Percentiles rank a stretch among this genome's conserved stretches.
Evolutionary conservation across 92 coral and sea anemone genomes (phyloP).

Genomic region (Palythoa grandis): DNA sequence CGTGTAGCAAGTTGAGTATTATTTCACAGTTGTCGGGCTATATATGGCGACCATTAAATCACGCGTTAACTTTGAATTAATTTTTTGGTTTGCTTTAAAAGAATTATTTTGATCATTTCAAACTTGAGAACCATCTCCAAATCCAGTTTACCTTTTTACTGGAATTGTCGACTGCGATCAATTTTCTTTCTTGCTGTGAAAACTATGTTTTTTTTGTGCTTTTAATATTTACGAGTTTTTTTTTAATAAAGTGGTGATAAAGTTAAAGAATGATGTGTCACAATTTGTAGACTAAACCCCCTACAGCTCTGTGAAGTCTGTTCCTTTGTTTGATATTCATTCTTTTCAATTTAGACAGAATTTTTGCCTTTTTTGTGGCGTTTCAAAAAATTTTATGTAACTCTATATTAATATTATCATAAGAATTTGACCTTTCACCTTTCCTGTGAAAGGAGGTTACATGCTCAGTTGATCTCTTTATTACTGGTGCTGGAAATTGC

Average conservation of each 20-base stretch:
- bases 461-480: too few relatives aligned
- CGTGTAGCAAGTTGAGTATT: not conserved
- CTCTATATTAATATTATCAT: too few relatives aligned
- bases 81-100: not conserved
- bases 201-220: not conserved
- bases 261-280: too few relatives aligned
- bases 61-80: not conserved
- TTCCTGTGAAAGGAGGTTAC: too few relatives aligned
- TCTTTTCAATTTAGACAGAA: too few relatives aligned
- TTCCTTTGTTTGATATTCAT: not conserved
- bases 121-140: not conserved
- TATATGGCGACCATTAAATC: conserved; percentile 19
- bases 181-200: not conserved
- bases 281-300: too few relatives aligned
- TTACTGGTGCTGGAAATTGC: too few relatives aligned
- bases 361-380: too few relatives aligned
- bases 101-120: not conserved
- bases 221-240: too few relatives aligned
- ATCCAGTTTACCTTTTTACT: not conserved
- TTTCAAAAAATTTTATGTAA: too few relatives aligned
- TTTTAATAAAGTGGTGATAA: too few relatives aligned
- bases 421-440: too few relatives aligned
- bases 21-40: not conserved
- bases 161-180: not conserved
- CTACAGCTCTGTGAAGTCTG: not conserved